Evolutionary conservation across 2,113 vertebrate genomes (phyloP).

Genomic region (Phoxinus phoxinus): DNA sequence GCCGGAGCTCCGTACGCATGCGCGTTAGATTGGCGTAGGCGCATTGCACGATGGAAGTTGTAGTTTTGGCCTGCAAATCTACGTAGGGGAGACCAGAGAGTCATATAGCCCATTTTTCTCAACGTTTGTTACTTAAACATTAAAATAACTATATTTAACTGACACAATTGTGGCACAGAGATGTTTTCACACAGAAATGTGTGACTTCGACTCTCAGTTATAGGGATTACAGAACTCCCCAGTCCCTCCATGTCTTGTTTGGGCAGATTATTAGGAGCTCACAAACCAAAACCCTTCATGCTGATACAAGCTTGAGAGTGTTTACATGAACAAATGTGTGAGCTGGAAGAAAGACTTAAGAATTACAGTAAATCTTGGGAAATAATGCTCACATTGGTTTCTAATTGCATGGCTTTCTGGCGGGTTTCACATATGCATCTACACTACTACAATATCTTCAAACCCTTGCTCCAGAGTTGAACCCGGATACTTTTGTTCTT

Average conservation of each 20-base stretch:
- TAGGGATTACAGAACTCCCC: neutral
- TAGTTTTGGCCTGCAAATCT: neutral
- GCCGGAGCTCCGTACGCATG: neutral
- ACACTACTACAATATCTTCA: neutral
- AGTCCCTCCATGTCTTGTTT: neutral
- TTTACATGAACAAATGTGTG: neutral
- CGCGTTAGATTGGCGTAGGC: neutral
- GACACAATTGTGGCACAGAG: neutral
- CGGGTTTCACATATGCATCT: neutral
- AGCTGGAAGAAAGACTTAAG: neutral
- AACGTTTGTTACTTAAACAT: neutral
- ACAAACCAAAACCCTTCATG: neutral
- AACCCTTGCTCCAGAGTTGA: neutral
- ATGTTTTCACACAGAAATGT: neutral
- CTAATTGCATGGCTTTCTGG: neutral
- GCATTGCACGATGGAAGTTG: conserved; percentile 32
- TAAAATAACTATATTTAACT: neutral
- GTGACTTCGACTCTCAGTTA: neutral
- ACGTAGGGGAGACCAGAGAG: neutral
- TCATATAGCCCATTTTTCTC: neutral
- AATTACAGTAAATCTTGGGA: neutral
- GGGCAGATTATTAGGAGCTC: neutral
- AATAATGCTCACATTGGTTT: neutral
- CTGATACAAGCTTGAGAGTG: neutral
- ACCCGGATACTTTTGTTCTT: neutral